These are phyloP conservation scores for Tetragonula carbonaria DNA, from an alignment of 2,888 invertebrate species.

Conservation along the genomic window DNA sequence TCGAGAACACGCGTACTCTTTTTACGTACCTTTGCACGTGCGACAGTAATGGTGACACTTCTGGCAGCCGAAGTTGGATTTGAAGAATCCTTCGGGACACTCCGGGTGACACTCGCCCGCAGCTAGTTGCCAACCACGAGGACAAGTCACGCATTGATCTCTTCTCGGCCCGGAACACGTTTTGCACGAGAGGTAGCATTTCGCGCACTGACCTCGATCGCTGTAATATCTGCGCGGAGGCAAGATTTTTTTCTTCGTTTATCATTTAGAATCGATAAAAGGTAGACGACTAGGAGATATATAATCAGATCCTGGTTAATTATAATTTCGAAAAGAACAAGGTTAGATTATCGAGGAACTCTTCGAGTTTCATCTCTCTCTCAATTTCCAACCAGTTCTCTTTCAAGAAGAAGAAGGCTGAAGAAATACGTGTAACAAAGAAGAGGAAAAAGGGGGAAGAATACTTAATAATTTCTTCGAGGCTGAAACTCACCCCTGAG, in stretches of 20 bases:
- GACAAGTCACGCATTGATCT: slow-evolving; percentile 94
- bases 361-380: background rate
- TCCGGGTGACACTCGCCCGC: slow-evolving; percentile 94
- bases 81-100: slow-evolving; percentile 94
- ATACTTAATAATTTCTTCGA: background rate
- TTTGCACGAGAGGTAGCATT: slow-evolving; percentile 93
- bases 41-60: slow-evolving; percentile 95
- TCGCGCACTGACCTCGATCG: slow-evolving; percentile 92
- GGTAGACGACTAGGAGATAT: background rate
- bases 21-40: slow-evolving; percentile 90
- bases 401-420: background rate
- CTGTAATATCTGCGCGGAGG: slow-evolving; percentile 90
- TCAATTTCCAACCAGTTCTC: background rate
- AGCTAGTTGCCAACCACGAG: slow-evolving; percentile 91
- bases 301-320: too few species aligned
- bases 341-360: too few species aligned
- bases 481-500: slow-evolving; percentile 85
- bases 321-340: too few species aligned
- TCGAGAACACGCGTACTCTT: background rate
- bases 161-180: slow-evolving; percentile 94
- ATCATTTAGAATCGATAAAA: background rate
- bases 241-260: background rate
- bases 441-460: background rate
- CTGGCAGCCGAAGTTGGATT: slow-evolving; percentile 92
- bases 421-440: background rate